Conservation (phyloP, 1,140 invertebrate genomes). For the Triops cancriformis region DNA sequence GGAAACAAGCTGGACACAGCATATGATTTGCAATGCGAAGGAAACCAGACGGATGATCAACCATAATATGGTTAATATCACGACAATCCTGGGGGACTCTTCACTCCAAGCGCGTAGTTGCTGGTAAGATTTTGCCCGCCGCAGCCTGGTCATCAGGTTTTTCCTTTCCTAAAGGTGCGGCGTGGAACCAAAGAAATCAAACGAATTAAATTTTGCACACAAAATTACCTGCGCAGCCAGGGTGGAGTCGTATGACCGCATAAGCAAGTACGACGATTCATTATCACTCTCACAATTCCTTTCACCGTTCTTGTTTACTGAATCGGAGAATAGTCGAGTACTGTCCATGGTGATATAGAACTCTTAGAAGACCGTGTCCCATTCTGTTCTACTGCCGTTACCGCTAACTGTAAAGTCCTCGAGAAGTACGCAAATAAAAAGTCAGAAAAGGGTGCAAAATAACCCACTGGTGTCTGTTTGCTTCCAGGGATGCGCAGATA, state of each 20-base stretch:
- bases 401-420: too few species aligned
- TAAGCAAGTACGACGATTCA: not conserved
- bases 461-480: too few species aligned
- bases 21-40: not conserved
- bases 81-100: not conserved
- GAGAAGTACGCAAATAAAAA: too few species aligned
- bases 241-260: not conserved
- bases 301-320: not conserved
- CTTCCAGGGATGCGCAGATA: too few species aligned
- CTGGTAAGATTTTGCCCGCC: not conserved
- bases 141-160: not conserved
- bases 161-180: not conserved
- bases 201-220: not conserved
- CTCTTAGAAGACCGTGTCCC: not conserved
- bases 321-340: not conserved
- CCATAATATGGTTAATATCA: not conserved
- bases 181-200: not conserved
- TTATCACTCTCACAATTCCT: not conserved
- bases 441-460: too few species aligned
- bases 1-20: not conserved
- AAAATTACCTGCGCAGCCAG: not conserved
- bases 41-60: not conserved
- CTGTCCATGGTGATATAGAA: not conserved
- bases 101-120: not conserved
- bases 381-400: not conserved